Percentiles rank a stretch among this genome's conserved stretches.
Evolutionary conservation across 2,888 invertebrate species (phyloP).

Genomic region (Hyalella azteca): DNA sequence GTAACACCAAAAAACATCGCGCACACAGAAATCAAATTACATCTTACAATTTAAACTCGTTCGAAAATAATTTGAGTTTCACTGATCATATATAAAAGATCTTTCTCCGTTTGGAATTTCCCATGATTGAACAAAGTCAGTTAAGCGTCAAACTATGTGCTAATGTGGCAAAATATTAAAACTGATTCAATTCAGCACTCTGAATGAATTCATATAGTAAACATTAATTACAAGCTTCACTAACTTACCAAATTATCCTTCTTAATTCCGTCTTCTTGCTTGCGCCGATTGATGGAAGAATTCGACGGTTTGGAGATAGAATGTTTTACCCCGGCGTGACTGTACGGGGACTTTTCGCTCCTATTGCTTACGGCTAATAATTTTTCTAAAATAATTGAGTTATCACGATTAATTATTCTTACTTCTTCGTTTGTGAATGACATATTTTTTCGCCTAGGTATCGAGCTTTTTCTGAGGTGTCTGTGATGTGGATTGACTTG

Average conservation of each 20-base stretch:
- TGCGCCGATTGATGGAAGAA: constrained; percentile 48
- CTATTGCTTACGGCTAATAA: constrained; percentile 61
- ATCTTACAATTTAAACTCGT: too few species aligned
- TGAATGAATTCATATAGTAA: too few species aligned
- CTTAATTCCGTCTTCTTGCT: constrained; percentile 53
- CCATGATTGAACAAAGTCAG: too few species aligned
- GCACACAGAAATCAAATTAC: too few species aligned
- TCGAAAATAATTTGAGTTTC: too few species aligned
- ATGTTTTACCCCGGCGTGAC: constrained; percentile 22
- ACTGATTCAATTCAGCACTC: background rate
- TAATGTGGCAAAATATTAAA: too few species aligned
- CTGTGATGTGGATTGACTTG: constrained; percentile 55
- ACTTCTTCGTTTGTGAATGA: constrained; percentile 65
- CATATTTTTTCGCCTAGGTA: constrained; percentile 62
- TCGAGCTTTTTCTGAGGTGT: constrained; percentile 46
- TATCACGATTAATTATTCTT: constrained; percentile 65
- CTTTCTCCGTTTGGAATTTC: too few species aligned
- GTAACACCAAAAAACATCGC: too few species aligned
- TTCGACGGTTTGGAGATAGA: constrained; percentile 51
- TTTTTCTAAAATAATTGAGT: constrained; percentile 64
- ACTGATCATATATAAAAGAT: too few species aligned
- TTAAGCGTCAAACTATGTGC: too few species aligned
- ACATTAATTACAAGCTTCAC: too few species aligned
- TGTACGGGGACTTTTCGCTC: constrained; percentile 35
- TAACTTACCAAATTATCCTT: constrained; percentile 57